These are phyloP conservation scores for Aricia agestis DNA, from an alignment of 1,140 invertebrate species.

Conservation along the genomic window DNA sequence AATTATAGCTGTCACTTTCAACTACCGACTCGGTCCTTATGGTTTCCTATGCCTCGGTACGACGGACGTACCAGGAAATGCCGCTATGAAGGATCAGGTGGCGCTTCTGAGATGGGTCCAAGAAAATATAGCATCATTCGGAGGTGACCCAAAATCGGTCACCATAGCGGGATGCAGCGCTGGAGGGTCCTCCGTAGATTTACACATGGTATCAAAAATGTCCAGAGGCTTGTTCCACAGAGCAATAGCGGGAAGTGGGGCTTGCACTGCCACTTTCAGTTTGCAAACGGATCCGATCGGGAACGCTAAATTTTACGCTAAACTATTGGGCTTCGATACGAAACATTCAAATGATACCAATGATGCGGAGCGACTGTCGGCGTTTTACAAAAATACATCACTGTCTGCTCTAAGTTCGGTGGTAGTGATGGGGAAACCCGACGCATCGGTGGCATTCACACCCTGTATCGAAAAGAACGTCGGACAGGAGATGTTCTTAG, in stretches of 20 bases:
- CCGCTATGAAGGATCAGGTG: constrained; percentile 50
- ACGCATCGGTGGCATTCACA: constrained; percentile 29
- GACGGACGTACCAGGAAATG: constrained; percentile 41
- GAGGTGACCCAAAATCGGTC: constrained; percentile 40
- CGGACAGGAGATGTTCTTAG: constrained; percentile 31
- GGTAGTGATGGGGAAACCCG: constrained; percentile 19
- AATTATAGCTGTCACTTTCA: constrained; percentile 38
- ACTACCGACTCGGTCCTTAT: constrained; percentile 40
- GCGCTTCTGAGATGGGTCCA: constrained; percentile 43
- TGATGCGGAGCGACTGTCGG: constrained; percentile 31
- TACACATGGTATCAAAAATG: constrained; percentile 33
- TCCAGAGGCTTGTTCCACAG: constrained; percentile 41
- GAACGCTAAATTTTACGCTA: constrained; percentile 31
- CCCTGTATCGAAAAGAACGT: constrained; percentile 40
- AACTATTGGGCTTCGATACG: constrained; percentile 23
- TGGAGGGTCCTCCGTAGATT: constrained; percentile 32
- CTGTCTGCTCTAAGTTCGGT: constrained; percentile 18
- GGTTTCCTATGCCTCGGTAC: constrained; percentile 46
- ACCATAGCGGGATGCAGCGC: constrained; percentile 40
- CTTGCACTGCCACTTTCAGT: constrained; percentile 20
- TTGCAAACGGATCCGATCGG: constrained; percentile 33
- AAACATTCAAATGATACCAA: constrained; percentile 22
- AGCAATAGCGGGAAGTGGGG: constrained; percentile 39
- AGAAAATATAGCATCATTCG: constrained; percentile 39
- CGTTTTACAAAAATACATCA: constrained; percentile 33